Evolutionary conservation across 1,140 invertebrate genomes (phyloP).

Genomic region (Ectropis grisescens): DNA sequence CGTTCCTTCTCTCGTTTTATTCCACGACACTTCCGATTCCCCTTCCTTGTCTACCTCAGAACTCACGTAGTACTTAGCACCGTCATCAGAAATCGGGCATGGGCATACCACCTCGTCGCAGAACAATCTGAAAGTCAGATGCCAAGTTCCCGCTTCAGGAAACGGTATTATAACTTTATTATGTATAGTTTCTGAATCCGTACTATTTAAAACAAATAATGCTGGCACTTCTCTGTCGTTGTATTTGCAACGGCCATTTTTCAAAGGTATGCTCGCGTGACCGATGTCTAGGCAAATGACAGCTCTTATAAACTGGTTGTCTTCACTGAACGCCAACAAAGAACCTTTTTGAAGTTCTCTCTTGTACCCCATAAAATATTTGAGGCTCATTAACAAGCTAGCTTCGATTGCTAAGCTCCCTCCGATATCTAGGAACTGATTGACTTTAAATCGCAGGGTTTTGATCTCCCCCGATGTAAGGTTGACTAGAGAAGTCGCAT

Average conservation of each 20-base stretch:
- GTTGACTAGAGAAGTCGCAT: conserved; percentile 75
- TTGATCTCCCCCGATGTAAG: conserved; percentile 72
- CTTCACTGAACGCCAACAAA: conserved; percentile 45
- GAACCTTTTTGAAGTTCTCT: conserved; percentile 34
- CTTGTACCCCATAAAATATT: conserved; percentile 67
- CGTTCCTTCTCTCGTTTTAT: conserved; percentile 32
- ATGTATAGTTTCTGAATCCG: conserved; percentile 69
- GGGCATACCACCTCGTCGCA: conserved; percentile 66
- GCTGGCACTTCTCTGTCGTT: conserved; percentile 63
- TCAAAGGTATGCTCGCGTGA: conserved; percentile 67
- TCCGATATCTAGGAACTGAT: conserved; percentile 78
- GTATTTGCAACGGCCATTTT: conserved; percentile 70
- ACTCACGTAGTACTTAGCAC: conserved; percentile 52
- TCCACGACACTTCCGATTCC: conserved; percentile 16
- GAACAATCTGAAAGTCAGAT: conserved; percentile 76
- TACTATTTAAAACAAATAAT: conserved; percentile 71
- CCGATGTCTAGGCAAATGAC: conserved; percentile 73
- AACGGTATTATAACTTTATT: conserved; percentile 79
- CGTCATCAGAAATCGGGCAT: conserved; percentile 47
- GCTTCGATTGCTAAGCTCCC: conserved; percentile 77
- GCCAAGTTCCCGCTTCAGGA: conserved; percentile 84
- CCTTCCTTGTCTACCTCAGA: conserved; percentile 14
- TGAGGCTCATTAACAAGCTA: conserved; percentile 71
- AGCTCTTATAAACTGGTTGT: conserved; percentile 57
- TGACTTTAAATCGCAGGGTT: conserved; percentile 75